Percentiles rank a stretch among this genome's conserved stretches.
Conservation (phyloP, 35 echinoderm and acorn worm genomes). For the Strongylocentrotus purpuratus region DNA sequence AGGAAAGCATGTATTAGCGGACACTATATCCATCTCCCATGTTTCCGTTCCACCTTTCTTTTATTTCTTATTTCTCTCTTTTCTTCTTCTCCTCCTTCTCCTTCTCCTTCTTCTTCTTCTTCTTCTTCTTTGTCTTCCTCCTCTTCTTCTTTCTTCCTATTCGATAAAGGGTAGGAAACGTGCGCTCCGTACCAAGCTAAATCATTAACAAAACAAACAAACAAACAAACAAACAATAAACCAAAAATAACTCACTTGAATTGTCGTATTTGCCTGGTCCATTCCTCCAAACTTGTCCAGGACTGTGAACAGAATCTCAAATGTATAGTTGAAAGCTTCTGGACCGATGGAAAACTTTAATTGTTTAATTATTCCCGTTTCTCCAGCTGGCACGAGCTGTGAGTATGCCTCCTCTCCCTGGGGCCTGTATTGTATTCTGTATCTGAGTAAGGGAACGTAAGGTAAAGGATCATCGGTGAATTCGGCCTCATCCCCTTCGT, state of each 20-base stretch:
- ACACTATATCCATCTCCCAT: too few relatives aligned
- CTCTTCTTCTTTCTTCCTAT: too few relatives aligned
- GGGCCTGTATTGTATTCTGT: constrained; percentile 39
- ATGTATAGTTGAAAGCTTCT: constrained; percentile 27
- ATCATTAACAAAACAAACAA: too few relatives aligned
- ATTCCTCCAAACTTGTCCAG: constrained; percentile 53
- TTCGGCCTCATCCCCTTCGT: constrained; percentile 27
- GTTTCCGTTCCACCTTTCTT: background rate
- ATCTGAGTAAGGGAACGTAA: constrained; percentile 8
- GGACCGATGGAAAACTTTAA: constrained; percentile 50
- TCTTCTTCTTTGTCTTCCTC: too few relatives aligned
- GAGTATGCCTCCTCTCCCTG: constrained; percentile 6
- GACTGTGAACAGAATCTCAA: constrained; percentile 38
- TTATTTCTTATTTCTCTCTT: too few relatives aligned
- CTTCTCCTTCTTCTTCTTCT: too few relatives aligned
- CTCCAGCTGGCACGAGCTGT: constrained; percentile 21
- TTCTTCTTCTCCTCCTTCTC: too few relatives aligned
- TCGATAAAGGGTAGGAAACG: too few relatives aligned
- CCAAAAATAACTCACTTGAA: background rate
- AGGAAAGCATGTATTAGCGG: too few relatives aligned
- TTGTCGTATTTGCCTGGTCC: background rate
- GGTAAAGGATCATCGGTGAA: background rate
- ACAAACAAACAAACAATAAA: too few relatives aligned
- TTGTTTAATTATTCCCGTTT: background rate
- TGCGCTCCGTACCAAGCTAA: too few relatives aligned